Base-by-base conservation (phyloP, 2,113 vertebrate genomes). In the Xenopus laevis region DNA sequence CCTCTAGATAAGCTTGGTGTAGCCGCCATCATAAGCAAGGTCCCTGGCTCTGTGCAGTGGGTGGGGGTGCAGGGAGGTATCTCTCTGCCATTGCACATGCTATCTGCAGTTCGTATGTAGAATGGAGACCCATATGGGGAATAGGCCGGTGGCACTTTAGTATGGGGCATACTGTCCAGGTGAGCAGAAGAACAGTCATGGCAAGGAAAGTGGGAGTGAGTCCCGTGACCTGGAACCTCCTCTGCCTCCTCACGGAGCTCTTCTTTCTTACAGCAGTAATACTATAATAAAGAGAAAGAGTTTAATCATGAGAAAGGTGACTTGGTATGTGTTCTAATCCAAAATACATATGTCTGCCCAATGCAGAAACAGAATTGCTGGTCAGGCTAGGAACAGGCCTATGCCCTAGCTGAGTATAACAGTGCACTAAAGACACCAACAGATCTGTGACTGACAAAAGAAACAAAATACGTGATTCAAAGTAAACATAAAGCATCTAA, bases 201-300 rank as follows among this genome's bases (percentile, higher is more conserved):
- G 17, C 13, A 79, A 77, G 59, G 4, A 78, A 93, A 92, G 81
- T 93, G 89, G 0, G 93, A 91, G 79, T 89, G 92, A 0, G 81
- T 13, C 1, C 86, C 79, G 13, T 86, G 73, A 76, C 88, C 81
- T 0, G 88, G 91, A 78, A 90, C 89, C 70, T 91, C 92, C 78
- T 87, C 84, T 27, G 83, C 84, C 52, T 85, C 89, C 58, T 89
- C 93, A 27, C 86, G 52, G 0, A 93, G 91, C 60, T 89, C 96
- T 91, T 97, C 94, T 86, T 93, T 95, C 90, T 96, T 98, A 85
- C 97, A 98, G 92, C 96, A 99, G 81, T 99, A 99, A 89, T 99
- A 99, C 96, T 99, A 79, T 0, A 17, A 7, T 10, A 79, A 40
- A 58, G 10, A 71, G 17, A 16, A 40, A 50, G 11, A 50, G 47